Evolutionary conservation across 2,888 invertebrate genomes (phyloP), one percentile per base, ranked within the genome.

Genomic region (Tenthredo scrophulariae): DNA sequence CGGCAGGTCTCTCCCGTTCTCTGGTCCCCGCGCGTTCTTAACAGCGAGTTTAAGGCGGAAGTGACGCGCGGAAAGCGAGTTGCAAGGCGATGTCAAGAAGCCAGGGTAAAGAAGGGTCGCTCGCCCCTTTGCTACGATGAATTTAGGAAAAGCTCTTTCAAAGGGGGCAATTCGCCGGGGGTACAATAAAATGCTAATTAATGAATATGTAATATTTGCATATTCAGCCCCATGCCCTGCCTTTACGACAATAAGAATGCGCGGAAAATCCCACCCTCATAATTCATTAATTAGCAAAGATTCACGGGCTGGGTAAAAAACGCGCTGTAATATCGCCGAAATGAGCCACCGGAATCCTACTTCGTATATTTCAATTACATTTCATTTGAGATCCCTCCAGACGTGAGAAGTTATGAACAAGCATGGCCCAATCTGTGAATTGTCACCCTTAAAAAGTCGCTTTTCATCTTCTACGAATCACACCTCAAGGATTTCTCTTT

Each of bases 171-270:
- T 29, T 83, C 65, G 46, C 70, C 40, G 37, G 37, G 80, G 46
- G 83, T 13, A 80, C 83, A 83, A 67, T 67, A 67, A 83, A 50
- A 83, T 83, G 83, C 83, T 67, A 83, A 83, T 83, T 83, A 83
- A 70, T 67, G 83, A 83, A 83, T 67, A 83, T 70, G 83, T 83
- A 46, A 67, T 83, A 83, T 67, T 83, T 67, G 83, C 83, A 83
- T 67, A 83, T 67, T 43, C 46, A 80, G 43, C 18, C 75, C 37
- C 58, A 58, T 58, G 10, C 29, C 33, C 10, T 5, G 33, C 13
- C 46, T 26, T 13, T 1, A 15, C 33, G 67, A 74, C 72, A 74
- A 74, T 74, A 43, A 74, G 72, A 74, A 74, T 26, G 22, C 37
- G 43, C 43, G 72, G 72, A 26, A 43, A 43, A 77, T 54, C 33